Base-by-base conservation (phyloP, 1,140 invertebrate genomes). In the Leptinotarsa defecta region DNA sequence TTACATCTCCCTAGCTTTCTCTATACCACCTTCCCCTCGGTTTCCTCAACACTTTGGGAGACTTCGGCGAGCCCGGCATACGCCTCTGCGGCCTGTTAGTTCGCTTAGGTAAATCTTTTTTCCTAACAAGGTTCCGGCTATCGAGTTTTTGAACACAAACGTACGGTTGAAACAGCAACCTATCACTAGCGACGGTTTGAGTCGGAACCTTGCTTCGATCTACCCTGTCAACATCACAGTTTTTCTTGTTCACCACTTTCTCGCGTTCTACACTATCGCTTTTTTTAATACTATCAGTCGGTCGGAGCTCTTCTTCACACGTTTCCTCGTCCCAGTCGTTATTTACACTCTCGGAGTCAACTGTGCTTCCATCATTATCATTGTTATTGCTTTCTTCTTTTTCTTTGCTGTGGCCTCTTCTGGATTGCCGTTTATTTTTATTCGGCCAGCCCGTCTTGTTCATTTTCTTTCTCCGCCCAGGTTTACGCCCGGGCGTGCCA, bases 361-460 rank as follows among this genome's bases (percentile, higher is more conserved):
- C 69, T 17, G 68, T 74, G 63, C 75, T 78, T 4, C 77, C 76
- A 4, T 77, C 76, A 3, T 74, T 71, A 24, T 75, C 71, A 11
- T 43, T 43, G 34, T 43, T 43, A 43, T 43, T 43, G 15, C 70
- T 68, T 52, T 81, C 80, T 69, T 78, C 77, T 48, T 75, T 73
- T n/a, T 68, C 65, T 63, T 80, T 78, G n/a, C 69, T 65, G 8
- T 67, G 64, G 24, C 69, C 73, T 57, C 34, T 63, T 13, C 62
- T 77, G 15, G 70, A 34, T 22, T 48, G 74, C 52, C 78, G 76
- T 52, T 72, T 80, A 22, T 87, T 88, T 62, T 87, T 88, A n/a
- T 89, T 88, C 0, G 90, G 90, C 90, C 90, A 91, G 13, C 90
- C 90, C 0, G 90, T 91, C 43, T 89, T 87, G 81, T 91, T 91